phyloP scores from a whole-genome alignment of 2,113 vertebrate species.

The Pangasianodon hypophthalmus region DNA sequence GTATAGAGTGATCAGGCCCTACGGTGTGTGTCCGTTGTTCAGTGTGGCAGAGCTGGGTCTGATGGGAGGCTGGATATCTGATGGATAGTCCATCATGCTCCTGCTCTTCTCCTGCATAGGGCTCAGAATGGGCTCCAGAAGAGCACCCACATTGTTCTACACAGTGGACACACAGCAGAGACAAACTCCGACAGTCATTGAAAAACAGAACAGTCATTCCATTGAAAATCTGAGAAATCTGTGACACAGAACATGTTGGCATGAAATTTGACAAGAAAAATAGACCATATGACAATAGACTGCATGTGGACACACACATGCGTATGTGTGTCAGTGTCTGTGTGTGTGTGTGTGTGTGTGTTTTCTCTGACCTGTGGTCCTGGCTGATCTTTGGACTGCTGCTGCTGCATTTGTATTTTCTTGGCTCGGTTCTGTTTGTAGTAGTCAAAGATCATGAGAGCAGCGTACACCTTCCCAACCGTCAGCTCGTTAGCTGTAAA shows the following conservation, averaged over 20 bases:
- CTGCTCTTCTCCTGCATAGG: conserved; percentile 78
- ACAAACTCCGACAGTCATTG: background rate
- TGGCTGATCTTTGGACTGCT: conserved; percentile 59
- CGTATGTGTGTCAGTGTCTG: background rate
- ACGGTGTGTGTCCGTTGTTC: conserved; percentile 88
- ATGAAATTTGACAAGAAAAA: background rate
- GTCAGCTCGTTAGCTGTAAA: conserved; percentile 90
- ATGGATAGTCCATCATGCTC: conserved; percentile 77
- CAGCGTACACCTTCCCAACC: conserved; percentile 93
- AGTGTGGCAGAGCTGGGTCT: conserved; percentile 82
- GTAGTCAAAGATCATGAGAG: conserved; percentile 97
- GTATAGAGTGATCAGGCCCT: conserved; percentile 66
- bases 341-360: conserved; percentile 10
- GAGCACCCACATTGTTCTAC: conserved; percentile 73
- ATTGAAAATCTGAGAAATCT: background rate
- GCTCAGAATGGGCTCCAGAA: conserved; percentile 74
- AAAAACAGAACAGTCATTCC: background rate
- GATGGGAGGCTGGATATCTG: conserved; percentile 75
- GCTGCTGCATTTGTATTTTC: conserved; percentile 79
- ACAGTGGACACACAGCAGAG: conserved; percentile 1
- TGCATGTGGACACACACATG: background rate
- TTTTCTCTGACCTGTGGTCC: conserved; percentile 59
- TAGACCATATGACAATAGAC: background rate
- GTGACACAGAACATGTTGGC: background rate
- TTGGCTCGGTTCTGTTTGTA: conserved; percentile 91